Conservation (phyloP, 53 echinoderm and acorn worm genomes). For the Stichopus horrens region DNA sequence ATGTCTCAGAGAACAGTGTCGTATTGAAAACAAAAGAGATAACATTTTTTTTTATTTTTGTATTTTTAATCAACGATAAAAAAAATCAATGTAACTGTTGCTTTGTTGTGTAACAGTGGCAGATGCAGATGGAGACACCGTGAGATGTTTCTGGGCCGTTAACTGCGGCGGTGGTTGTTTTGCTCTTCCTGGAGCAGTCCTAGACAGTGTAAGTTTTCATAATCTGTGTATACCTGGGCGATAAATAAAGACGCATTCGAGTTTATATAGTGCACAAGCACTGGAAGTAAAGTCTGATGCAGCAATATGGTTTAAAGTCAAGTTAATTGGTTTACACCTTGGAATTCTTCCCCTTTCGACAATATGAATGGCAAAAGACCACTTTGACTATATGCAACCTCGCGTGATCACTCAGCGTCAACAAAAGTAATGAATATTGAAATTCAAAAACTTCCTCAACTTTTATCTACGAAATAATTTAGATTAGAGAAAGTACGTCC, state of each 20-base stretch:
- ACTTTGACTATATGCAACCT: not conserved
- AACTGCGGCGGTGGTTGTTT: not conserved
- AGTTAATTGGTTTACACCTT: too few species aligned
- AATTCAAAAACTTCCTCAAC: not conserved
- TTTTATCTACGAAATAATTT: not conserved
- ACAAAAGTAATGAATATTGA: not conserved
- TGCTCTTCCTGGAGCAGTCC: not conserved
- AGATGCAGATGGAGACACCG: not conserved
- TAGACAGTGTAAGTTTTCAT: not conserved
- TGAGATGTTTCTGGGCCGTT: not conserved
- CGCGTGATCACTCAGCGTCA: not conserved
- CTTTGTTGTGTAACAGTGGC: not conserved
- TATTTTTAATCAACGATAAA: not conserved
- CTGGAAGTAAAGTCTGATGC: too few species aligned
- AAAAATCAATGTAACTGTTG: too few species aligned
- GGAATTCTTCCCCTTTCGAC: too few species aligned
- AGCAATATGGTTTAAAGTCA: too few species aligned
- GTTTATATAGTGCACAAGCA: too few species aligned
- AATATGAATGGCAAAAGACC: too few species aligned
- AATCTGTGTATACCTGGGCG: not conserved
- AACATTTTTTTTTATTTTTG: not conserved
- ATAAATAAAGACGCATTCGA: too few species aligned
- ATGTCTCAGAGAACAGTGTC: not conserved
- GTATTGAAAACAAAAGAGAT: not conserved
- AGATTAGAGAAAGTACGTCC: not conserved